Evolutionary conservation across 2,888 invertebrate genomes (phyloP).

Genomic region (Phaonia tiefii): DNA sequence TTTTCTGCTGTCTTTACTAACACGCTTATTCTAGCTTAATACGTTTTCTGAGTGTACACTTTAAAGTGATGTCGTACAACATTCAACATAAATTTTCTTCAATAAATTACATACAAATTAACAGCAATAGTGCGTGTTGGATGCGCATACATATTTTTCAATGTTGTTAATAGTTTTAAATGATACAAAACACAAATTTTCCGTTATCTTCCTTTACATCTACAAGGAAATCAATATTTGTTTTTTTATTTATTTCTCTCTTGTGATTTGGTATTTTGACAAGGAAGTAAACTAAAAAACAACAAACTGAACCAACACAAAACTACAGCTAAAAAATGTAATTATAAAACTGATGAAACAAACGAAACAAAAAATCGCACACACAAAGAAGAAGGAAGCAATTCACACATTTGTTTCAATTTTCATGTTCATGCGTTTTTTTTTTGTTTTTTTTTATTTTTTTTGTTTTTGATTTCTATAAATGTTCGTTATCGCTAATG

Average conservation of each 20-base stretch:
- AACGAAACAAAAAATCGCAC: neutral
- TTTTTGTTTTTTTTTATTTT: conserved; percentile 15
- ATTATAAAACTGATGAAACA: neutral
- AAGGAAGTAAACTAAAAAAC: conserved; percentile 12
- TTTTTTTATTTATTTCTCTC: too few relatives aligned
- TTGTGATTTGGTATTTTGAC: conserved; percentile 1
- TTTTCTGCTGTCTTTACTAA: too few relatives aligned
- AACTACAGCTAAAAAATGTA: conserved; percentile 19
- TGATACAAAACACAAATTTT: conserved; percentile 8
- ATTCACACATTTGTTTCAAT: conserved; percentile 4
- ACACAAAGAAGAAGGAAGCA: conserved; percentile 32
- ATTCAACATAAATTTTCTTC: too few relatives aligned
- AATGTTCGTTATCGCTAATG: conserved; percentile 11
- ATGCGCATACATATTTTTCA: too few relatives aligned
- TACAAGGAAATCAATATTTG: conserved; percentile 29
- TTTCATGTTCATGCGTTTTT: neutral
- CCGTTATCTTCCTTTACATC: neutral
- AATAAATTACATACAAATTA: too few relatives aligned
- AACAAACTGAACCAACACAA: conserved; percentile 1
- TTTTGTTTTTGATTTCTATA: neutral
- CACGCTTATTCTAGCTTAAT: too few relatives aligned
- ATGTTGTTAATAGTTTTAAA: neutral
- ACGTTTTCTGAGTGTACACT: too few relatives aligned
- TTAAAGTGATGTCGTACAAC: too few relatives aligned
- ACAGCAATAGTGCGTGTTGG: too few relatives aligned